These are phyloP conservation scores for Pipistrellus kuhlii DNA, from an alignment of 2,797 vertebrate species.

Conservation along the genomic window DNA sequence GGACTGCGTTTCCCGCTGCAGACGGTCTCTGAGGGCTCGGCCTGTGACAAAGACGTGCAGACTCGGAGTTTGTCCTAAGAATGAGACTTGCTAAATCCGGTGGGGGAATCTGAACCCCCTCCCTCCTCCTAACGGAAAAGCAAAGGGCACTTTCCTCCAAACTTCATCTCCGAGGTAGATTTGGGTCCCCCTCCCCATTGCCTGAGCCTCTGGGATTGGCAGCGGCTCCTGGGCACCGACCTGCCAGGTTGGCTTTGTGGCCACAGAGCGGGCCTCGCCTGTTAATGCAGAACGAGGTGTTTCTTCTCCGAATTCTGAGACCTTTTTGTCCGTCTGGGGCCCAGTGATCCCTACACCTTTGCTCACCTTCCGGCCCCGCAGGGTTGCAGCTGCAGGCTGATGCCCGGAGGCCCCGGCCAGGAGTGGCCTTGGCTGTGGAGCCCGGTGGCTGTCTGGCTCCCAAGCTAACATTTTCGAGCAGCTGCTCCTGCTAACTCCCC, in stretches of 20 bases:
- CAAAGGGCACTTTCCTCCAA: not conserved
- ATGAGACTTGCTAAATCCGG: not conserved
- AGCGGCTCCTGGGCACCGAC: not conserved
- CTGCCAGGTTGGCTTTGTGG: not conserved
- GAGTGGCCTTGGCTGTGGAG: not conserved
- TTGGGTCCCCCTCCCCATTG: not conserved
- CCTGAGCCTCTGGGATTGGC: not conserved
- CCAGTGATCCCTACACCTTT: not conserved
- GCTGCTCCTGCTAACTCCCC: not conserved
- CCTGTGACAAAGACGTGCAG: not conserved
- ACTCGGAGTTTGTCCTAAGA: not conserved
- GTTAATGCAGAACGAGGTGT: rapidly evolving
- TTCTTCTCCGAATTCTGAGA: not conserved
- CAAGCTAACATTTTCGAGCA: not conserved
- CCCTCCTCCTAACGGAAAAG: not conserved
- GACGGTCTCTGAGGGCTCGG: not conserved
- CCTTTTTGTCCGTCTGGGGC: not conserved
- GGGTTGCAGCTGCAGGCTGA: not conserved
- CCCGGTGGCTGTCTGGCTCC: not conserved
- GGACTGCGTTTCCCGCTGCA: not conserved
- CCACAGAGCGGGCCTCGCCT: not conserved
- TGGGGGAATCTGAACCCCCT: not conserved
- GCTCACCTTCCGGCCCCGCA: not conserved
- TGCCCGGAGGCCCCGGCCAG: not conserved
- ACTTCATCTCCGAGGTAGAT: not conserved